These are phyloP conservation scores for Bombus polaris DNA, from an alignment of 1,140 invertebrate genomes.

Conservation along the genomic window DNA sequence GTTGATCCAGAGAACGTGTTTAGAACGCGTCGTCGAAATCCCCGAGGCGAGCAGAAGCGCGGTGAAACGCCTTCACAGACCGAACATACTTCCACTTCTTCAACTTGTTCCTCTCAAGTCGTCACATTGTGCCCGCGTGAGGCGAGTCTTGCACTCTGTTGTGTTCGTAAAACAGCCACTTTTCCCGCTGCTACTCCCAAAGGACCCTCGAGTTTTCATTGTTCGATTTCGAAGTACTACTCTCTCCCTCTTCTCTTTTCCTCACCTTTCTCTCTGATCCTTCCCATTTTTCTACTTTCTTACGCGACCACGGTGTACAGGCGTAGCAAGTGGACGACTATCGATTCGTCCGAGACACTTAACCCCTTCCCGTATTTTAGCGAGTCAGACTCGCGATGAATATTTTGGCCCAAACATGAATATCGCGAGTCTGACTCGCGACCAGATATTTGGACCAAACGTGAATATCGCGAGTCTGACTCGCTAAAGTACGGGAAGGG, in stretches of 20 bases:
- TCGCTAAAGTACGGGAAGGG: no score
- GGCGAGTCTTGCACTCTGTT: constrained; percentile 63
- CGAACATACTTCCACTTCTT: constrained; percentile 40
- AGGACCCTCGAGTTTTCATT: constrained; percentile 74
- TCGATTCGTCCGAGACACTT: not conserved
- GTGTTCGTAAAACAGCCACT: constrained; percentile 76
- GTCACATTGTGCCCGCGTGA: constrained; percentile 68
- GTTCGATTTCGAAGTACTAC: constrained; percentile 67
- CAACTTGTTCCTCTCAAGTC: constrained; percentile 56
- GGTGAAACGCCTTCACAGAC: constrained; percentile 9
- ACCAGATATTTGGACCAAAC: no score
- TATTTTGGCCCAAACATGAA: no score
- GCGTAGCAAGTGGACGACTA: not conserved
- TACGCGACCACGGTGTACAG: not conserved
- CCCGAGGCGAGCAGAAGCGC: constrained; percentile 13
- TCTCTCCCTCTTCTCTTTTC: constrained; percentile 28
- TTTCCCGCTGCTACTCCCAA: constrained; percentile 64
- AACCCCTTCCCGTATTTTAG: no score
- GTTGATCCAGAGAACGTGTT: constrained; percentile 68
- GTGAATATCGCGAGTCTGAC: no score
- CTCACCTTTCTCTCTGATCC: not conserved
- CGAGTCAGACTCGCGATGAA: no score
- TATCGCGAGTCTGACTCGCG: no score
- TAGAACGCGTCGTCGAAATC: constrained; percentile 53
- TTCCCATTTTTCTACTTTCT: constrained; percentile 15